These are phyloP conservation scores for Aleiodes testaceus DNA, from an alignment of 2,888 invertebrate genomes.

Conservation along the genomic window DNA sequence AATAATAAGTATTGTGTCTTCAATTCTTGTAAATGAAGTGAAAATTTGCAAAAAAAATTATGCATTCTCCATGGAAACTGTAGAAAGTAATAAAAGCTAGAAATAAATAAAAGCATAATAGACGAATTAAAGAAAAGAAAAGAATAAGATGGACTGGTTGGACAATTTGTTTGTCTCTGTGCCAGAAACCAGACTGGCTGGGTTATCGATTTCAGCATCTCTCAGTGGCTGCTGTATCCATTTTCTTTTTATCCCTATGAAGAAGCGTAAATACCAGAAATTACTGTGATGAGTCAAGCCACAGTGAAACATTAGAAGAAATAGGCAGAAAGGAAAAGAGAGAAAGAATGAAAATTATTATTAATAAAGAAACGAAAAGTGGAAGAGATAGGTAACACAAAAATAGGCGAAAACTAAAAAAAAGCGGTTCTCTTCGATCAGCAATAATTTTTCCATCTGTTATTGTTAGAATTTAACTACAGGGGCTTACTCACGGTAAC, in stretches of 20 bases:
- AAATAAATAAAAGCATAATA: constrained; percentile 23
- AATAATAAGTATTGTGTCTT: too few relatives aligned
- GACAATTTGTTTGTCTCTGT: constrained; percentile 48
- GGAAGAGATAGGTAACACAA: constrained; percentile 45
- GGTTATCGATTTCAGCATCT: constrained; percentile 66
- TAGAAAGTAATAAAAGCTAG: not conserved
- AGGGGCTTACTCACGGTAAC: constrained; percentile 67
- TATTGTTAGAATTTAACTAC: constrained; percentile 50
- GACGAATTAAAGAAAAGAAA: not conserved
- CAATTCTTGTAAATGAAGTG: too few relatives aligned
- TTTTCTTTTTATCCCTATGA: constrained; percentile 57
- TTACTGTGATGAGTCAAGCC: constrained; percentile 29
- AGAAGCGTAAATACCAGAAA: constrained; percentile 44
- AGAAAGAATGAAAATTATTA: constrained; percentile 1
- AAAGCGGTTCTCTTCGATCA: constrained; percentile 34
- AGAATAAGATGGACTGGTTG: not conserved
- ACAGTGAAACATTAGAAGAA: constrained; percentile 17
- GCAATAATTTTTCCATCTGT: constrained; percentile 3
- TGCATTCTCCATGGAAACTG: not conserved
- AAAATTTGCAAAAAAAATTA: not conserved
- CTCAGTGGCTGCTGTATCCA: constrained; percentile 60
- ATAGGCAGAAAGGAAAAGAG: not conserved
- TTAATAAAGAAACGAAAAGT: constrained; percentile 31
- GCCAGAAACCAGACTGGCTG: constrained; percentile 51
- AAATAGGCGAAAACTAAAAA: constrained; percentile 43